Conservation (phyloP, 2,888 invertebrate genomes). For the Crossocerus cetratus region DNA sequence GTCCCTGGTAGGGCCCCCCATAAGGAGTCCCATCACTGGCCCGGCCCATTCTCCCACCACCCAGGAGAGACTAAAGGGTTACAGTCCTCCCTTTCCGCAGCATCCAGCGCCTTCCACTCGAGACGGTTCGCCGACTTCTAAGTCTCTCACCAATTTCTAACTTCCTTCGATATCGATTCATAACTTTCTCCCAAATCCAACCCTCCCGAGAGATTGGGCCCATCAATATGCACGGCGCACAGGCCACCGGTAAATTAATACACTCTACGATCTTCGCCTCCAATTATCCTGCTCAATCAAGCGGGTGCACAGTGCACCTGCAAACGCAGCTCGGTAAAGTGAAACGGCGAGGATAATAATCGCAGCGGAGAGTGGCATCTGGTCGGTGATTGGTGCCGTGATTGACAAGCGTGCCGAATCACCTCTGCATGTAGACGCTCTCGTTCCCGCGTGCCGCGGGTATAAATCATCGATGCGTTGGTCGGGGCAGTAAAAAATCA, state of each 20-base stretch:
- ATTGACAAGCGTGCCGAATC: background rate
- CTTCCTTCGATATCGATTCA: too few species aligned
- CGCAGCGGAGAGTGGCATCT: background rate
- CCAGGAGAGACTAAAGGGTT: conserved; percentile 54
- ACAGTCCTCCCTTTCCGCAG: conserved; percentile 56
- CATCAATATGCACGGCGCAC: too few species aligned
- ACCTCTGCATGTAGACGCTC: too few species aligned
- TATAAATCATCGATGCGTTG: too few species aligned
- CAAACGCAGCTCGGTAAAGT: background rate
- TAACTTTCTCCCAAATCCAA: too few species aligned
- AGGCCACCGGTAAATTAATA: too few species aligned
- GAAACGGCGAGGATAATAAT: background rate
- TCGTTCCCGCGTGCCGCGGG: too few species aligned
- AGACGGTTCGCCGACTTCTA: conserved; percentile 35
- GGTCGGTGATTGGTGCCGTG: background rate
- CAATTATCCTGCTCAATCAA: too few species aligned
- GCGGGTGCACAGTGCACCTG: too few species aligned
- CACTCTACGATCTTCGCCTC: too few species aligned
- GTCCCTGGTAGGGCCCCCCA: conserved; percentile 67
- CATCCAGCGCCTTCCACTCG: conserved; percentile 38
- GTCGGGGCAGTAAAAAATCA: too few species aligned
- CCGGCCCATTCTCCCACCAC: conserved; percentile 67
- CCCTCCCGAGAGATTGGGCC: too few species aligned
- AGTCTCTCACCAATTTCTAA: background rate
- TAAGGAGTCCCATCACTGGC: conserved; percentile 70